phyloP scores from a whole-genome alignment of 2,888 invertebrate species.

The Rotaria magnacalcarata region DNA sequence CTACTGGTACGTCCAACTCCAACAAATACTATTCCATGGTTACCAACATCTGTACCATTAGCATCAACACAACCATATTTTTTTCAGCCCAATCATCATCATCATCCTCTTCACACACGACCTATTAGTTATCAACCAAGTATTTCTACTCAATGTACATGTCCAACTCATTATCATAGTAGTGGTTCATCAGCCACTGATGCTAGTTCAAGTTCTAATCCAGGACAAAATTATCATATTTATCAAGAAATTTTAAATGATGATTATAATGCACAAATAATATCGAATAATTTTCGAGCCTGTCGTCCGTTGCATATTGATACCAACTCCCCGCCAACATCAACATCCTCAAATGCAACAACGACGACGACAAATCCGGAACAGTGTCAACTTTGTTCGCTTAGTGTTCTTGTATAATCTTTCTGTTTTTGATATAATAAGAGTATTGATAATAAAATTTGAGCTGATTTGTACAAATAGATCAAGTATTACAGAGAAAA shows the following conservation, averaged over 20 bases:
- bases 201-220: neutral
- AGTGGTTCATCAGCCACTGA: neutral
- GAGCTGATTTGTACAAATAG: neutral
- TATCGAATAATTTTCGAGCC: neutral
- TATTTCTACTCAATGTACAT: constrained; percentile 33
- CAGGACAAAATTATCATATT: neutral
- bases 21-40: neutral
- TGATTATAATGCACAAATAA: neutral
- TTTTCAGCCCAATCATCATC: neutral
- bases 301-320: neutral
- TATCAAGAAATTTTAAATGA: constrained; percentile 33
- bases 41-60: neutral
- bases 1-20: constrained; percentile 12
- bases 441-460: neutral
- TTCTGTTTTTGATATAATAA: neutral
- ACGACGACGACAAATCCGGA: neutral
- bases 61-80: neutral
- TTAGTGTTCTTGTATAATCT: constrained; percentile 23
- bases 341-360: neutral
- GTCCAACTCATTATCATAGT: constrained; percentile 10
- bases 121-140: constrained; percentile 30
- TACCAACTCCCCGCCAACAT: constrained; percentile 1
- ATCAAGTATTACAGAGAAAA: neutral
- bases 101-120: neutral
- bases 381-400: constrained; percentile 34